Evolutionary conservation across 2,797 vertebrate species (phyloP).

Genomic region (Salmo trutta): DNA sequence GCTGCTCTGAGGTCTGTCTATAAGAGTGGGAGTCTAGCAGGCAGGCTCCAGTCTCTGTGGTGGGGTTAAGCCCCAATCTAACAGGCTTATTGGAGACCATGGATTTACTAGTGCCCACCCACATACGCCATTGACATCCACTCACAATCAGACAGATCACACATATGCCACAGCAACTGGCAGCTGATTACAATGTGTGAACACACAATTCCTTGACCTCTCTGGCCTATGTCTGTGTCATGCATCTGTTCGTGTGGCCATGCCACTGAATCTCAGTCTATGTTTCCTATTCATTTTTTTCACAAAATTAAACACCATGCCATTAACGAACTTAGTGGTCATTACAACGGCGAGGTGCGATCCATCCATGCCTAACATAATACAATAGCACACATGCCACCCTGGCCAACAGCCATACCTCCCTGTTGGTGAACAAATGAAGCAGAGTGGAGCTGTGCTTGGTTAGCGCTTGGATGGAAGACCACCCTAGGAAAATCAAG

Average conservation of each 20-base stretch:
- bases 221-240: neutral
- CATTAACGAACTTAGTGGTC: slow-evolving; percentile 61
- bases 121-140: slow-evolving; percentile 40
- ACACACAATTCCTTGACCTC: neutral
- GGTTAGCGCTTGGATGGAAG: slow-evolving; percentile 35
- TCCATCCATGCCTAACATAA: slow-evolving; percentile 54
- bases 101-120: slow-evolving; percentile 59
- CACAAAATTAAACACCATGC: slow-evolving; percentile 46
- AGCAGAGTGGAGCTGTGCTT: slow-evolving; percentile 38
- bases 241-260: no score
- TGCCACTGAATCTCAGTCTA: slow-evolving; percentile 28
- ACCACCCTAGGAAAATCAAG: slow-evolving; percentile 40
- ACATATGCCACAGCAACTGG: slow-evolving; percentile 19
- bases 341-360: slow-evolving; percentile 54
- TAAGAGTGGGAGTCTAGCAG: slow-evolving; percentile 50
- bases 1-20: neutral
- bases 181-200: neutral
- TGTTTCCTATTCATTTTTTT: slow-evolving; percentile 50
- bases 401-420: slow-evolving; percentile 41
- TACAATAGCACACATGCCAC: slow-evolving; percentile 52
- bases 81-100: slow-evolving; percentile 63
- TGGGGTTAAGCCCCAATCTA: slow-evolving; percentile 70
- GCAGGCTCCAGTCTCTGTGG: slow-evolving; percentile 66
- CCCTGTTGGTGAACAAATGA: slow-evolving; percentile 40
- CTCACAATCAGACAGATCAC: slow-evolving; percentile 36